These are phyloP conservation scores for Orthosia gothica DNA, from an alignment of 2,888 invertebrate species.

Conservation along the genomic window DNA sequence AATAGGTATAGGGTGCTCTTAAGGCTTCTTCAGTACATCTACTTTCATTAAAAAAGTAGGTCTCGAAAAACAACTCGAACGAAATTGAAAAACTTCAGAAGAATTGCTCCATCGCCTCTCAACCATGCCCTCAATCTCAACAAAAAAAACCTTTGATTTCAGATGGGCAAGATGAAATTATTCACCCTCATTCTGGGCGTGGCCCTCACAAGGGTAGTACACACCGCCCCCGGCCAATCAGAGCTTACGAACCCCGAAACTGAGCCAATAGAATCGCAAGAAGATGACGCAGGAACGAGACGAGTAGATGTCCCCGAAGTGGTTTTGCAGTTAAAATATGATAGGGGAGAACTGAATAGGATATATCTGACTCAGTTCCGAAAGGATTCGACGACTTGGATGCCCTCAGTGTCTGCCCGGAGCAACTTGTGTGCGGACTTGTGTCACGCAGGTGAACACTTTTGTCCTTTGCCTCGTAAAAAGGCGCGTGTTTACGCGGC, in stretches of 20 bases:
- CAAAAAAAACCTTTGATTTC: constrained; percentile 61
- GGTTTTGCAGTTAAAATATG: constrained; percentile 87
- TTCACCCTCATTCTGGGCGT: constrained; percentile 83
- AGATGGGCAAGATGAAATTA: constrained; percentile 78
- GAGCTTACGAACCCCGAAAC: constrained; percentile 65
- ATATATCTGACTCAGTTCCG: constrained; percentile 89
- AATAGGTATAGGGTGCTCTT: too few species aligned
- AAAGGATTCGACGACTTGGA: constrained; percentile 75
- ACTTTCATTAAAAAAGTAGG: constrained; percentile 22
- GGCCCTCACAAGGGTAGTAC: constrained; percentile 72
- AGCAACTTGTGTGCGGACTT: constrained; percentile 86
- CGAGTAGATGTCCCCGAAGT: constrained; percentile 83
- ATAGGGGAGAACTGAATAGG: constrained; percentile 87
- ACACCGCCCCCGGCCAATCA: constrained; percentile 76
- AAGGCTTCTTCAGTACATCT: too few species aligned
- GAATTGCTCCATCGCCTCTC: constrained; percentile 1
- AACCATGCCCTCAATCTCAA: constrained; percentile 38
- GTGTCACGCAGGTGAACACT: constrained; percentile 87
- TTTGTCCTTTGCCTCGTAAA: constrained; percentile 58
- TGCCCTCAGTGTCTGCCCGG: constrained; percentile 83
- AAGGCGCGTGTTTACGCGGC: constrained; percentile 59
- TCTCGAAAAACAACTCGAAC: constrained; percentile 5
- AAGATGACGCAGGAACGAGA: constrained; percentile 74
- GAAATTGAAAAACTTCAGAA: constrained; percentile 30
- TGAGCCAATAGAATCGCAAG: constrained; percentile 75